phyloP scores from a whole-genome alignment of 92 coral and sea anemone species.

The Epizoanthus fatuus region DNA sequence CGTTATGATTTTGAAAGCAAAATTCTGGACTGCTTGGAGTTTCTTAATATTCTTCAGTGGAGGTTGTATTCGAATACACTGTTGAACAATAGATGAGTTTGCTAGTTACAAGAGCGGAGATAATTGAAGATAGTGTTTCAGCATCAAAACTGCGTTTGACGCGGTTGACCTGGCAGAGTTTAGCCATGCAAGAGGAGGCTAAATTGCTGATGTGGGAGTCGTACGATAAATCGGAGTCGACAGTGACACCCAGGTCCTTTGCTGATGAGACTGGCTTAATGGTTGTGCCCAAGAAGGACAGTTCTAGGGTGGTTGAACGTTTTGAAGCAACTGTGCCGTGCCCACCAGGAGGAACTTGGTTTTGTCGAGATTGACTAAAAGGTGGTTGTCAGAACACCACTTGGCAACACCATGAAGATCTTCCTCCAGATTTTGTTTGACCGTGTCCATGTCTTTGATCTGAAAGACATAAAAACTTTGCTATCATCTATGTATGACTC shows the following conservation, averaged over 20 bases:
- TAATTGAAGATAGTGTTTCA: constrained; percentile 27
- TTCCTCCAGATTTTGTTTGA: constrained; percentile 36
- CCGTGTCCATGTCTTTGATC: constrained; percentile 25
- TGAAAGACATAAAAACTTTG: constrained; percentile 68
- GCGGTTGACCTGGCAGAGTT: constrained; percentile 54
- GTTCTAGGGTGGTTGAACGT: constrained; percentile 4
- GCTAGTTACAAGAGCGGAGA: constrained; percentile 56
- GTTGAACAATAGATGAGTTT: constrained; percentile 54
- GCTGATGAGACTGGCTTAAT: constrained; percentile 53
- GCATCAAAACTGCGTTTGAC: constrained; percentile 50
- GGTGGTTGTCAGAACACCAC: constrained; percentile 71
- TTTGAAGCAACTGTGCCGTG: constrained; percentile 49
- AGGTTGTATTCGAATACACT: constrained; percentile 65
- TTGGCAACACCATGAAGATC: constrained; percentile 62
- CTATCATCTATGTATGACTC: constrained; percentile 79
- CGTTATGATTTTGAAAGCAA: constrained; percentile 32
- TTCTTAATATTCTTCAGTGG: constrained; percentile 55
- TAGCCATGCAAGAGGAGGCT: constrained; percentile 69
- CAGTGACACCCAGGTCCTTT: constrained; percentile 53
- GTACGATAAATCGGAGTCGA: constrained; percentile 55
- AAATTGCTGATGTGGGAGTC: too few relatives aligned
- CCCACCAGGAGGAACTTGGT: constrained; percentile 67
- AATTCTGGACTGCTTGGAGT: constrained; percentile 58
- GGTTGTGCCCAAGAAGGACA: constrained; percentile 50
- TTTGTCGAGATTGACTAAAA: constrained; percentile 67